These are phyloP conservation scores for Peromyscus polionotus DNA, from an alignment of 2,113 vertebrate species.

Conservation along the genomic window DNA sequence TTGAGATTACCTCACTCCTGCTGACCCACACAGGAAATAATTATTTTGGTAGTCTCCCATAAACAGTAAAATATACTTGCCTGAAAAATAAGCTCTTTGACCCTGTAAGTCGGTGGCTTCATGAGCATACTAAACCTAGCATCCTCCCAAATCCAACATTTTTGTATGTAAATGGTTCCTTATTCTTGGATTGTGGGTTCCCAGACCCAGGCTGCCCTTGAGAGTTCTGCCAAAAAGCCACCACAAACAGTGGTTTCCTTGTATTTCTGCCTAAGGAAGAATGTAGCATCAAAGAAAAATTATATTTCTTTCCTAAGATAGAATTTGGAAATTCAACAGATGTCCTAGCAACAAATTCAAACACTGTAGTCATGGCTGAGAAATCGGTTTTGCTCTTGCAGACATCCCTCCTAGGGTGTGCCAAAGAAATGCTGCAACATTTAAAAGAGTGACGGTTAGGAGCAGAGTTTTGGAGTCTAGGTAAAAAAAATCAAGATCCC, in stretches of 20 bases:
- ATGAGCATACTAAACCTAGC: constrained; percentile 79
- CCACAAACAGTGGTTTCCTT: constrained; percentile 87
- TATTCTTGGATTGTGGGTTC: constrained; percentile 86
- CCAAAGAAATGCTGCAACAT: background rate
- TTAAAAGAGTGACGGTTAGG: background rate
- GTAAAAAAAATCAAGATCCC: background rate
- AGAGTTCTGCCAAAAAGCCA: constrained; percentile 85
- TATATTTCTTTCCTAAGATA: constrained; percentile 83
- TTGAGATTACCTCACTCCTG: constrained; percentile 85
- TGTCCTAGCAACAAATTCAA: constrained; percentile 83
- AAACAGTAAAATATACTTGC: constrained; percentile 78
- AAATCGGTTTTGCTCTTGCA: constrained; percentile 3
- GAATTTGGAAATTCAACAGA: constrained; percentile 83
- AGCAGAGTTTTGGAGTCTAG: constrained; percentile 10
- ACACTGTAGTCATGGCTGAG: constrained; percentile 75
- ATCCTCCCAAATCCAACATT: constrained; percentile 87
- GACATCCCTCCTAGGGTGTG: background rate
- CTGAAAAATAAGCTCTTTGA: constrained; percentile 85
- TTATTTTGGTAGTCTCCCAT: constrained; percentile 86
- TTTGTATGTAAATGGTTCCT: constrained; percentile 82
- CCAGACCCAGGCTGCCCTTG: constrained; percentile 79
- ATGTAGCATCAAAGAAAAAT: constrained; percentile 85
- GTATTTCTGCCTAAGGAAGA: constrained; percentile 84
- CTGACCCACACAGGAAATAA: constrained; percentile 84
- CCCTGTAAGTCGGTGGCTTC: constrained; percentile 83